A percentile compares a stretch with the other conserved stretches of the same genome.
These are phyloP conservation scores for Muraenolepis orangiensis DNA, from an alignment of 2,797 vertebrate genomes.

Conservation along the genomic window DNA sequence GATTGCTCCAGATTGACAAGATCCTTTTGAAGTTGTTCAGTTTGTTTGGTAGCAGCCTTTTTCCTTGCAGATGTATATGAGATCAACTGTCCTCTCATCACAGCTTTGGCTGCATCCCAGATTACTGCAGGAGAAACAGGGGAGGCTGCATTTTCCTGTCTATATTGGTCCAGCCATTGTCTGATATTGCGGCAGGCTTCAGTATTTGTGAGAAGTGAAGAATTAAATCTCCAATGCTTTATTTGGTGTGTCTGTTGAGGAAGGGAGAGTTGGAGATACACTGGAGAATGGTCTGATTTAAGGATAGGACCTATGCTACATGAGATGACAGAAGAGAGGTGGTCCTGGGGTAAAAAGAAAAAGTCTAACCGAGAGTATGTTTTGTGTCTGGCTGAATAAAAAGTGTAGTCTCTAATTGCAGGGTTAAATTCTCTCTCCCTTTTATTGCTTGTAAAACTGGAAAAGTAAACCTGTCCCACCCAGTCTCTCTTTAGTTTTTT, in stretches of 20 bases:
- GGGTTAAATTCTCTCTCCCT: constrained; percentile 24
- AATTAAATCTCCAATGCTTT: constrained; percentile 30
- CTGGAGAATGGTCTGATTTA: constrained; percentile 28
- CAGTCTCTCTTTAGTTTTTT: constrained; percentile 23
- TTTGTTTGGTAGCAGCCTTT: neutral
- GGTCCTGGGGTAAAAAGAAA: too few relatives aligned
- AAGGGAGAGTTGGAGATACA: constrained; percentile 8
- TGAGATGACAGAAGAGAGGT: too few relatives aligned
- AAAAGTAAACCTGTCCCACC: constrained; percentile 20
- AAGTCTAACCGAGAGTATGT: too few relatives aligned
- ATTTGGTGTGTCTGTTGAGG: constrained; percentile 3
- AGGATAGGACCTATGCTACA: too few relatives aligned
- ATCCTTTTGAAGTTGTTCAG: constrained; percentile 3
- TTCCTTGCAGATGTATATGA: constrained; percentile 16
- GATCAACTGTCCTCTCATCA: constrained; percentile 26
- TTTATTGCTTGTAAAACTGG: constrained; percentile 19
- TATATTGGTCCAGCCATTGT: constrained; percentile 23
- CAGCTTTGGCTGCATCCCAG: constrained; percentile 26
- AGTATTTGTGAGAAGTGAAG: constrained; percentile 11
- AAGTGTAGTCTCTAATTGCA: too few relatives aligned
- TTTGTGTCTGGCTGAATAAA: too few relatives aligned
- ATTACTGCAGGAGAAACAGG: constrained; percentile 15
- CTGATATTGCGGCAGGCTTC: constrained; percentile 16
- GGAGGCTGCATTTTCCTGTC: too few relatives aligned
- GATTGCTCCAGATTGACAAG: neutral